phyloP scores from a whole-genome alignment of 2,888 invertebrate genomes.

The Keiferia lycopersicella region DNA sequence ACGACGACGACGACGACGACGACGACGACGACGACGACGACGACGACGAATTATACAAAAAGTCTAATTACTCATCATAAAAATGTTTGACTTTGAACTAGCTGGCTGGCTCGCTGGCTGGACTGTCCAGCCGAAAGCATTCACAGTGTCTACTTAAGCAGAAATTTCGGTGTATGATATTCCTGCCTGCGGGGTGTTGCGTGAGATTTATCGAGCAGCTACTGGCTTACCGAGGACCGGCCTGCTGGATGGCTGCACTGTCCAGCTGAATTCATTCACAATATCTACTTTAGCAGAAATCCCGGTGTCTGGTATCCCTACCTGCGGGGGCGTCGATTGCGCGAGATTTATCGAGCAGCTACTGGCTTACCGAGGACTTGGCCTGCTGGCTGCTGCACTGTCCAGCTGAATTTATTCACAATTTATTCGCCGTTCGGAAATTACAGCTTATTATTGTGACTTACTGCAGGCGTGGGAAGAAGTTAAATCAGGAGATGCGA shows the following conservation, averaged over 20 bases:
- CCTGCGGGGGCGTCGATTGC: conserved; percentile 58
- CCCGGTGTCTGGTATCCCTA: not conserved
- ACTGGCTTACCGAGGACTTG: conserved; percentile 49
- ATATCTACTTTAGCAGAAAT: not conserved
- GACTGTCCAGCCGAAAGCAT: conserved; percentile 17
- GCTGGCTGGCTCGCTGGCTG: conserved; percentile 29
- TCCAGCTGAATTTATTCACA: conserved; percentile 18
- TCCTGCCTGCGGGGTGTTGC: conserved; percentile 42
- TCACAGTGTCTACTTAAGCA: not conserved
- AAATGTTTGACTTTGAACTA: no score
- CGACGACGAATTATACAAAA: no score
- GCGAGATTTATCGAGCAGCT: conserved; percentile 67
- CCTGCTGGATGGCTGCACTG: conserved; percentile 2
- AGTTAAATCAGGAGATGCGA: conserved; percentile 14
- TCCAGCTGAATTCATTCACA: conserved; percentile 10
- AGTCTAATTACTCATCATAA: no score
- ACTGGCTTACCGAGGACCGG: conserved; percentile 47
- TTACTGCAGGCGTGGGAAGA: conserved; percentile 26
- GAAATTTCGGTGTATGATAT: not conserved
- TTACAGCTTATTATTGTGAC: conserved; percentile 38
- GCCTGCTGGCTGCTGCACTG: conserved; percentile 23
- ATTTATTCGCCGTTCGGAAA: conserved; percentile 37
- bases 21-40: no score
- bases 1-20: no score
- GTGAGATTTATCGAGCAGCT: conserved; percentile 67